These are phyloP conservation scores for Oeneis ivallda DNA, from an alignment of 2,888 invertebrate species.

Conservation along the genomic window DNA sequence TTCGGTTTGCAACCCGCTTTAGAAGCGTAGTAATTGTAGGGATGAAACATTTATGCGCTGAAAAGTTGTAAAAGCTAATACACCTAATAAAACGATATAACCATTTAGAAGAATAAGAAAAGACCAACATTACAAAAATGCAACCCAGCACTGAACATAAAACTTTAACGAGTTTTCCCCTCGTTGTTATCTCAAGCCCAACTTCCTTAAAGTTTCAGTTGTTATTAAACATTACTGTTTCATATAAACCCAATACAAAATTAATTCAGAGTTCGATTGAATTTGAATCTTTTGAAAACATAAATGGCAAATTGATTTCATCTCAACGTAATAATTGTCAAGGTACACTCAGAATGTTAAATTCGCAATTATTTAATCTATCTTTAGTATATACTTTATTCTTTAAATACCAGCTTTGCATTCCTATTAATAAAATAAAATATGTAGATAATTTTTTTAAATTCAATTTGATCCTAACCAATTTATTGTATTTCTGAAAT, in stretches of 20 bases:
- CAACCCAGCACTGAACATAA: conserved; percentile 58
- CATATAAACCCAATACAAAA: conserved; percentile 12
- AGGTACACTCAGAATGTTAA: too few species aligned
- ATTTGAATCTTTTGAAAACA: conserved; percentile 11
- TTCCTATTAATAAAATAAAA: too few species aligned
- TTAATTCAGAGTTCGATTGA: conserved; percentile 16
- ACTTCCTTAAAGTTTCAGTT: conserved; percentile 50
- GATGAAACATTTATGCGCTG: conserved; percentile 3
- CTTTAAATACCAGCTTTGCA: too few species aligned
- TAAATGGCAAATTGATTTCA: background rate
- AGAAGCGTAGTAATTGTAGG: background rate
- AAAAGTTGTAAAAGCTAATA: conserved; percentile 13
- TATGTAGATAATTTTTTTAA: too few species aligned
- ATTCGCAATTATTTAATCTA: too few species aligned
- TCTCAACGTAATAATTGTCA: too few species aligned
- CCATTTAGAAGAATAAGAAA: conserved; percentile 43
- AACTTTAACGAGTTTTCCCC: conserved; percentile 75
- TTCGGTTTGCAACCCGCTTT: too few species aligned
- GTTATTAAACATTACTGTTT: conserved; percentile 21
- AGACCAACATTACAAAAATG: conserved; percentile 56
- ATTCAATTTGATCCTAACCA: too few species aligned
- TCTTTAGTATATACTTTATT: too few species aligned
- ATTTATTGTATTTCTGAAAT: too few species aligned
- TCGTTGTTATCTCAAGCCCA: conserved; percentile 67
- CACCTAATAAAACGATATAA: conserved; percentile 16